Evolutionary conservation across 2,797 vertebrate genomes (phyloP).

Genomic region (Alosa sapidissima): DNA sequence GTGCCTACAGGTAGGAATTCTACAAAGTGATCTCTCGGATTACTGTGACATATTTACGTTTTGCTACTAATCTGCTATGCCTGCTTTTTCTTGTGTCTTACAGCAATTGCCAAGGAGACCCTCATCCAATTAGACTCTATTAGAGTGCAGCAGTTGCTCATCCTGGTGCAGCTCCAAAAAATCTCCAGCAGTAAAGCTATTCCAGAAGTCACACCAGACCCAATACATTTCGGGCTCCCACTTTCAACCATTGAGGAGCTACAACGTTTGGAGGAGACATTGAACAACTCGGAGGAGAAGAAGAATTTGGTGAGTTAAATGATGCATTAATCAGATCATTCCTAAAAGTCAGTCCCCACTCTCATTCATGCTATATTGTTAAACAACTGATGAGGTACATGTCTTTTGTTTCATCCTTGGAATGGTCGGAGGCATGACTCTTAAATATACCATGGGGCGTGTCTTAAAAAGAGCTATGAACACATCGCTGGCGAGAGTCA

Average conservation of each 20-base stretch:
- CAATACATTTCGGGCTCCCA: background rate
- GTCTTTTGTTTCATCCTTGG: background rate
- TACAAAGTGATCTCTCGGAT: background rate
- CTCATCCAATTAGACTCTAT: background rate
- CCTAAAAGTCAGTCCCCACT: background rate
- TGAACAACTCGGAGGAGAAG: background rate
- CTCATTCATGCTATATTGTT: background rate
- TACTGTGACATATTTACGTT: background rate
- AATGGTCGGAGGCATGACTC: background rate
- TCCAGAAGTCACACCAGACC: background rate
- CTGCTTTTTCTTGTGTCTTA: constrained; percentile 1
- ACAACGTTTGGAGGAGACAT: background rate
- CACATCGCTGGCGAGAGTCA: background rate
- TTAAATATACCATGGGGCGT: background rate
- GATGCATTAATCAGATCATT: background rate
- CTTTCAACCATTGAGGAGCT: background rate
- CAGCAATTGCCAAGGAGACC: background rate
- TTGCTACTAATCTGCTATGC: constrained; percentile 1
- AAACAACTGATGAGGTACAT: background rate
- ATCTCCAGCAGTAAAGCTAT: background rate
- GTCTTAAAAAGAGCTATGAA: background rate
- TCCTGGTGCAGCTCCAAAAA: background rate
- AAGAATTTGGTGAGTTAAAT: background rate
- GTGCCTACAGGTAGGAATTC: background rate
- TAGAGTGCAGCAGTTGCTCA: background rate